A percentile compares a stretch with the other conserved stretches of the same genome.
These are phyloP conservation scores for Macquaria ambigua DNA, from an alignment of 2,113 vertebrate species.

Conservation along the genomic window DNA sequence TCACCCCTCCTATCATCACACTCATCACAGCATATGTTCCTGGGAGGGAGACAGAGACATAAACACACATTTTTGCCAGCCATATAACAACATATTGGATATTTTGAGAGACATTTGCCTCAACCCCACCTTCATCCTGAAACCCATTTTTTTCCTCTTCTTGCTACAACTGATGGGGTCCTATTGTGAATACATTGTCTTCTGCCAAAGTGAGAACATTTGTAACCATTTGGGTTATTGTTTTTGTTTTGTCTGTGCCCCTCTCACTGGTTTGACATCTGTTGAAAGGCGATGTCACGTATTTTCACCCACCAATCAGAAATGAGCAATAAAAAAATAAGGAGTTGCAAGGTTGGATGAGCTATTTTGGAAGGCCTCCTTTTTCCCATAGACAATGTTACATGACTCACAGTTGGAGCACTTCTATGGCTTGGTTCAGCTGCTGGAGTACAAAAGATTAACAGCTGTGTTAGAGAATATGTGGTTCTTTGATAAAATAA, in stretches of 20 bases:
- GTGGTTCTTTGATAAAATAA: background rate
- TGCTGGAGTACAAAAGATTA: background rate
- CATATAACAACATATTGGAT: background rate
- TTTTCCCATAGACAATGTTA: background rate
- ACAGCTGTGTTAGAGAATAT: background rate
- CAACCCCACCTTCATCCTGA: background rate
- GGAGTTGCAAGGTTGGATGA: background rate
- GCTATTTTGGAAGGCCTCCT: background rate
- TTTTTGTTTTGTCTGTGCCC: background rate
- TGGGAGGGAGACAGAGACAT: slow-evolving; percentile 58
- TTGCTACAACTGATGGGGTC: background rate
- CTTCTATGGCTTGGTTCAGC: background rate
- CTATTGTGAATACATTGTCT: background rate
- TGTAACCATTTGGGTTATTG: background rate
- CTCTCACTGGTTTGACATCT: background rate
- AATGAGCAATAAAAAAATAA: background rate
- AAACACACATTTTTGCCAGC: background rate
- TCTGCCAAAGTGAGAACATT: background rate
- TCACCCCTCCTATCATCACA: slow-evolving; percentile 95
- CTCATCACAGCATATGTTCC: slow-evolving; percentile 96
- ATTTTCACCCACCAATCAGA: background rate
- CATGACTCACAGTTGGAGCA: background rate
- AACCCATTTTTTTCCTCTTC: background rate
- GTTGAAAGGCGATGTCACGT: background rate
- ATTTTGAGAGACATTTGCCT: background rate